Evolutionary conservation across 1,140 invertebrate species (phyloP), one percentile per base, ranked within the genome.

Genomic region (Pachypsylla venusta): DNA sequence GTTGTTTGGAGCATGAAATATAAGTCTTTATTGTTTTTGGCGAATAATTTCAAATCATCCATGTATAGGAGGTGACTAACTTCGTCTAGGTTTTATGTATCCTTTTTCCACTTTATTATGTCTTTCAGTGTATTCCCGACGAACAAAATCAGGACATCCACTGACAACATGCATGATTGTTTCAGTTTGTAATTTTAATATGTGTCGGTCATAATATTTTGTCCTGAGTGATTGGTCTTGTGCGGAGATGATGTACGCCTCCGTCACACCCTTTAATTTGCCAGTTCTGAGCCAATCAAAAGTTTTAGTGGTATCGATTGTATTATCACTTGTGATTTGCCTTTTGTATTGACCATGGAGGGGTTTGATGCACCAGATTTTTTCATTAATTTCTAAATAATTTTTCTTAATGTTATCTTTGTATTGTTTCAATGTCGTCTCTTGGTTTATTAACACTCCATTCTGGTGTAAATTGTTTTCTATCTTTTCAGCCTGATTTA

Each of bases 31-130:
- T 12, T n/a, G 7, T 7, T 22, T 4, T 27, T 55, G 5, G 22
- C 26, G 24, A 10, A 55, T 16, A 55, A 27, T 55, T 55, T 55
- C 20, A 55, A 27, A 25, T 55, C 54, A 22, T 55, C 54, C 54
- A 55, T 55, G 26, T 22, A 55, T 3, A 55, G 54, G 12, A 55
- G 24, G 54, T 55, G 54, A 12, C n/a, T 55, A 2, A 55, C 22
- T n/a, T n/a, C n/a, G n/a, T n/a, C n/a, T n/a, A n/a, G n/a, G n/a
- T n/a, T n/a, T n/a, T n/a, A n/a, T n/a, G n/a, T n/a, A n/a, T n/a
- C n/a, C n/a, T n/a, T n/a, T n/a, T n/a, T n/a, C n/a, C 4, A 48
- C 42, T 48, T 48, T 48, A 22, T 48, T 22, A 48, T 48, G 42
- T 5, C 42, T 4, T 48, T 19, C 4, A n/a, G 22, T 48, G 16